These are phyloP conservation scores for Lasius platythorax DNA, from an alignment of 2,888 invertebrate species.

Conservation along the genomic window DNA sequence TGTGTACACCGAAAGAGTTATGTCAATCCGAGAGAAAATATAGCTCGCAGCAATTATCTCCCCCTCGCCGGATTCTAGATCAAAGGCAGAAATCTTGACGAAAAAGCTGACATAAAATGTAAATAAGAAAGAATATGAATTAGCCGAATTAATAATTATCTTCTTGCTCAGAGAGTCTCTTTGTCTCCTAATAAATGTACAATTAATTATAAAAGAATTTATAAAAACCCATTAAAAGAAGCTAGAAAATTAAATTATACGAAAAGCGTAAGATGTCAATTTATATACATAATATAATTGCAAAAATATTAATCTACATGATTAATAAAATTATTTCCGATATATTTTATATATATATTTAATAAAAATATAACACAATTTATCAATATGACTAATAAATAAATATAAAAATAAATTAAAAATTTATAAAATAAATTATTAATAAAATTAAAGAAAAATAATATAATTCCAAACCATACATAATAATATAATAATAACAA, in stretches of 20 bases:
- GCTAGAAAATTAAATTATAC: not conserved
- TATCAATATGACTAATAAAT: not conserved
- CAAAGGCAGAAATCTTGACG: not conserved
- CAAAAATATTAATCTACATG: not conserved
- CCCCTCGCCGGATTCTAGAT: not conserved
- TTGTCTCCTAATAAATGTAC: not conserved
- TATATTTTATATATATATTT: not conserved
- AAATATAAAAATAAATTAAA: not conserved
- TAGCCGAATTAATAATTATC: not conserved
- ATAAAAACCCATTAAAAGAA: not conserved
- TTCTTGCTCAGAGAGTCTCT: no score
- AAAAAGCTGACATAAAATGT: not conserved
- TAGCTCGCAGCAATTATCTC: not conserved
- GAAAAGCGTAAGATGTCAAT: not conserved
- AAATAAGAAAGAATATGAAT: not conserved
- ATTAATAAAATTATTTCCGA: not conserved
- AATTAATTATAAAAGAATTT: not conserved
- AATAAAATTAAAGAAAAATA: no score
- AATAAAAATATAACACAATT: not conserved
- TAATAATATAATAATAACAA: not conserved
- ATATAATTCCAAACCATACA: no score
- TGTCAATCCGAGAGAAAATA: slow-evolving; percentile 20
- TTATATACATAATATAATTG: not conserved
- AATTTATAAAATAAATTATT: not conserved
- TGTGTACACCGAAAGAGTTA: slow-evolving; percentile 17